These are phyloP conservation scores for Pituophis catenifer DNA, from an alignment of 2,113 vertebrate species.

Conservation along the genomic window DNA sequence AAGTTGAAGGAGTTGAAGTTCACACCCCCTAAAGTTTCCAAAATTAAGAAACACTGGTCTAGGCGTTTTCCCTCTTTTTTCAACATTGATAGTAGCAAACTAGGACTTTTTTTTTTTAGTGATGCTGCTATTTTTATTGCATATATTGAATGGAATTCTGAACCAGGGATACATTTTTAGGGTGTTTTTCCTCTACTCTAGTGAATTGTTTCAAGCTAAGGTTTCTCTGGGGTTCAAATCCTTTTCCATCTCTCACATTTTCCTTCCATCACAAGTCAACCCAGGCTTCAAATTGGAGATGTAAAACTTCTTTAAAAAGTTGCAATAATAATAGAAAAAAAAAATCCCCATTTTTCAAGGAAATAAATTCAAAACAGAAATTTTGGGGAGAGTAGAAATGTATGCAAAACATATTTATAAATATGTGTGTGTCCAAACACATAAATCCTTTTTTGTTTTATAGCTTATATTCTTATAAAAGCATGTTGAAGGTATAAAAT, in stretches of 20 bases:
- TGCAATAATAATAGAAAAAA: not conserved
- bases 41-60: not conserved
- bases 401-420: not conserved
- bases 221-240: not conserved
- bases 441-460: not conserved
- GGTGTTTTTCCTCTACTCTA: not conserved
- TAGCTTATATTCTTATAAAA: not conserved
- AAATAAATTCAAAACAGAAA: not conserved
- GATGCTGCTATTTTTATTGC: not conserved
- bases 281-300: not conserved
- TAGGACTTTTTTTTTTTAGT: not conserved
- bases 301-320: not conserved
- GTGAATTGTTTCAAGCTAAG: not conserved
- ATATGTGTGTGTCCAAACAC: not conserved
- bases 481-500: not conserved
- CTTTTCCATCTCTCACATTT: not conserved
- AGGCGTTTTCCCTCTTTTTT: not conserved
- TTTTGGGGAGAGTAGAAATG: not conserved
- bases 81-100: not conserved
- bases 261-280: not conserved
- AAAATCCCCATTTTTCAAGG: not conserved
- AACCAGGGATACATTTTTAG: not conserved
- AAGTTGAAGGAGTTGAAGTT: not conserved
- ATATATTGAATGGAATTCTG: not conserved
- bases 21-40: not conserved